phyloP scores from a whole-genome alignment of 2,797 vertebrate genomes.

The Aselliscus stoliczkanus region DNA sequence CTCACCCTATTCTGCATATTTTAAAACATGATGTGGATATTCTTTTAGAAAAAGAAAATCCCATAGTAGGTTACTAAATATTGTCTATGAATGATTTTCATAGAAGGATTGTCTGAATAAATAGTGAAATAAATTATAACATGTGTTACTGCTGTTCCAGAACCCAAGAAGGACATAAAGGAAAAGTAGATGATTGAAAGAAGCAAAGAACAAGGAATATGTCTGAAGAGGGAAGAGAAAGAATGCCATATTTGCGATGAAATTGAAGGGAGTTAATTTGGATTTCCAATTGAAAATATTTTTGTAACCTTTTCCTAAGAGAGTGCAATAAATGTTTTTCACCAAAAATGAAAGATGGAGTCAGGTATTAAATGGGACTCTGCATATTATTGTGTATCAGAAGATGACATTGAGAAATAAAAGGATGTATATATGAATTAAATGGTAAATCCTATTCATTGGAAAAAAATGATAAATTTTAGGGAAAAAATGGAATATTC shows the following conservation, averaged over 20 bases:
- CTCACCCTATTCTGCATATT: neutral
- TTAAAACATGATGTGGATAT: neutral
- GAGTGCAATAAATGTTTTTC: neutral
- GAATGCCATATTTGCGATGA: neutral
- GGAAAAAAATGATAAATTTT: neutral
- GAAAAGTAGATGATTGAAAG: neutral
- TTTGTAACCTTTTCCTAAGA: neutral
- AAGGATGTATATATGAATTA: neutral
- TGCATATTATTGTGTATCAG: neutral
- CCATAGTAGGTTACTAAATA: neutral
- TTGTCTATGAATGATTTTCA: slow-evolving; percentile 33
- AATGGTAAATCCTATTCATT: neutral
- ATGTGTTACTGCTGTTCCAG: neutral
- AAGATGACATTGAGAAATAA: neutral
- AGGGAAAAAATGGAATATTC: accelerated
- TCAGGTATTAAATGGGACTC: neutral
- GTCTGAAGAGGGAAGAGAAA: neutral
- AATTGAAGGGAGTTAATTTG: neutral
- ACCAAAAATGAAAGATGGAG: neutral
- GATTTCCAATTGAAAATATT: neutral
- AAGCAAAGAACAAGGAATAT: neutral
- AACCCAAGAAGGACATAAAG: neutral
- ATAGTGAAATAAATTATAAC: neutral
- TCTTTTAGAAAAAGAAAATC: neutral
- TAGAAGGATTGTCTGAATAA: neutral